Percentiles rank a stretch among this genome's conserved stretches.
Evolutionary conservation across 1,140 invertebrate genomes (phyloP).

Genomic region (Drosophila aff.): DNA sequence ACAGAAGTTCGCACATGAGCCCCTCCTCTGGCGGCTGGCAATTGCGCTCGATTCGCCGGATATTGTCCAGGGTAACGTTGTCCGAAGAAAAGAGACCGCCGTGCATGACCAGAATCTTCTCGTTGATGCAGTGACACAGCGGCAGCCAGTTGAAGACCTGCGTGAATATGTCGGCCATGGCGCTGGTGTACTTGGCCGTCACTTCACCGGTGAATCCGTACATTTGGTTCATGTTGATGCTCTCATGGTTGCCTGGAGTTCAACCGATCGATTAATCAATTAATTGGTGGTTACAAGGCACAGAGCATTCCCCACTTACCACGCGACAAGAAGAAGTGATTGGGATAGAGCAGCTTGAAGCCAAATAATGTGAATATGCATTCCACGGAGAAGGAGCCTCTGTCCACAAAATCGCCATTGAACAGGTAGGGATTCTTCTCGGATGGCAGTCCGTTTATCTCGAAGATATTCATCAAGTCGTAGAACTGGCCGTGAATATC

Average conservation of each 20-base stretch:
- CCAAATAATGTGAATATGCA: constrained; percentile 99
- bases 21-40: constrained; percentile 98
- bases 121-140: constrained; percentile 97
- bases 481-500: constrained; percentile 99
- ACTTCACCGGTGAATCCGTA: constrained; percentile 99
- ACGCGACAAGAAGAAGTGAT: constrained; percentile 99
- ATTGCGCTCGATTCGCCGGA: constrained; percentile 94
- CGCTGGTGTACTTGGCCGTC: constrained; percentile 95
- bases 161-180: constrained; percentile 98
- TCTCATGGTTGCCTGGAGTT: constrained; percentile 97
- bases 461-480: constrained; percentile 99
- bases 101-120: constrained; percentile 97
- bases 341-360: constrained; percentile 98
- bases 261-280: neutral
- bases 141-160: constrained; percentile 99
- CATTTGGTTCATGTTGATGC: constrained; percentile 99
- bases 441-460: constrained; percentile 97
- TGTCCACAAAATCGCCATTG: constrained; percentile 96
- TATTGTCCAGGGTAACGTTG: constrained; percentile 95
- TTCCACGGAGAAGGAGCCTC: constrained; percentile 99
- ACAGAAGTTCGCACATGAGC: constrained; percentile 98
- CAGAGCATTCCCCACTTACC: constrained; percentile 87
- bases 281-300: neutral
- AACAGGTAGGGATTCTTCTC: constrained; percentile 95
- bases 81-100: constrained; percentile 96